These are phyloP conservation scores for Actinostola sp. DNA, from an alignment of 92 coral and sea anemone species.

Conservation along the genomic window DNA sequence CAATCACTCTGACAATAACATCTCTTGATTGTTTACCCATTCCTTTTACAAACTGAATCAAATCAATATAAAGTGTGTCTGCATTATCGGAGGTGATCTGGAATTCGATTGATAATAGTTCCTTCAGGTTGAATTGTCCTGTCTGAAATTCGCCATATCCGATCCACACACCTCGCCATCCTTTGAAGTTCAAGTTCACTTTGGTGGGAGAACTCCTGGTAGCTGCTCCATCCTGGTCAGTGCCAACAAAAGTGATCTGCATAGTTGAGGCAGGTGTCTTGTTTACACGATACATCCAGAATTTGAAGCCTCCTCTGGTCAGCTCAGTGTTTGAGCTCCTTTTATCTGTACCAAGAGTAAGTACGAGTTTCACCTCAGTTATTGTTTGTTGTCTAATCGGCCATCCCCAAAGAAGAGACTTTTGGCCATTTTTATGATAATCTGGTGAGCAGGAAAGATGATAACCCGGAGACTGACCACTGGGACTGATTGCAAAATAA, in stretches of 20 bases:
- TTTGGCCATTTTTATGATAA: not conserved
- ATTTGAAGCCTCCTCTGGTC: constrained; percentile 8
- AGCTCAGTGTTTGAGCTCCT: not conserved
- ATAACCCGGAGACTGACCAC: not conserved
- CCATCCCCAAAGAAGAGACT: constrained; percentile 11
- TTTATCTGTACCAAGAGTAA: not conserved
- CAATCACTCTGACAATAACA: constrained; percentile 3
- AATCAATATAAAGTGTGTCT: constrained; percentile 7
- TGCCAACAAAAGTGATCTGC: constrained; percentile 16
- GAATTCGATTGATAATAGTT: not conserved
- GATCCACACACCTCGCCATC: constrained; percentile 31
- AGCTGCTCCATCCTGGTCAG: not conserved
- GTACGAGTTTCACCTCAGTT: not conserved
- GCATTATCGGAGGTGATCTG: not conserved
- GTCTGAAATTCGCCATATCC: constrained; percentile 2
- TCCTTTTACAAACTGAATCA: not conserved
- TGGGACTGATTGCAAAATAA: not conserved
- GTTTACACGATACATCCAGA: constrained; percentile 17
- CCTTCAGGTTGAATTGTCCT: not conserved
- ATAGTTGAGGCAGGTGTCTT: not conserved
- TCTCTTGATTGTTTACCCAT: constrained; percentile 5
- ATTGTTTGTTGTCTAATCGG: not conserved
- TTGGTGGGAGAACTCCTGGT: constrained; percentile 4
- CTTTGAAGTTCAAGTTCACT: constrained; percentile 14
- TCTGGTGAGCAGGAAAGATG: not conserved